Base-by-base conservation (phyloP, 2,113 vertebrate genomes). In the Poicephalus gulielmi region DNA sequence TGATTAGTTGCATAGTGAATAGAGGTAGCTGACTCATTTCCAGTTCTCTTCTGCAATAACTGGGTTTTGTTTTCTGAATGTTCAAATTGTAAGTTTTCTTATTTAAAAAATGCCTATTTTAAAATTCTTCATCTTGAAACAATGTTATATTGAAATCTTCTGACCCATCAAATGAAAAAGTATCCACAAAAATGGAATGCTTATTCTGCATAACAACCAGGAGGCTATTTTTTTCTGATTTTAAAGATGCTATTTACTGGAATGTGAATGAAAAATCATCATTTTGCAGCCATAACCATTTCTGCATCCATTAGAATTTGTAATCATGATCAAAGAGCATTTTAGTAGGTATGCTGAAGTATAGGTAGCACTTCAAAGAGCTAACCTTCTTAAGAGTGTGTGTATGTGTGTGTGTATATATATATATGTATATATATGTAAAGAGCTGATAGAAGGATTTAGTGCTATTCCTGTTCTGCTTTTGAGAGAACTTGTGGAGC, bases 21-120 rank as follows among this genome's bases (percentile, higher is more conserved):
- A 75, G 64, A 81, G 41, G 43, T 64, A 43, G 66, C 43, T 96
- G 95, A 83, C 50, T 95, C 43, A 92, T 92, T 94, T 74, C 46
- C 17, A 63, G 9, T 80, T 90, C 23, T 86, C 39, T 39, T 74
- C 37, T 83, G 18, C 70, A 66, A 39, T 67, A n/a, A 79, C 24
- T 2, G 2, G 5, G 2, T 81, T 77, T 92, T 92, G 20, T 43
- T 78, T 94, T 90, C 73, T 88, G 76, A 75, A 74, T 63, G 71
- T 82, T 93, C 52, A 64, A 76, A 70, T 81, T 59, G 30, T 24
- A 81, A 33, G 20, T 78, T 59, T 82, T 84, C 11, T 33, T 46
- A 33, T 78, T 88, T 78, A 18, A 90, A 94, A 93, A 77, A 23
- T 35, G 17, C 13, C 53, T 50, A 7, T 31, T 75, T 91, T 76